Conservation (phyloP, 2,113 vertebrate species). For the Labrus mixtus region DNA sequence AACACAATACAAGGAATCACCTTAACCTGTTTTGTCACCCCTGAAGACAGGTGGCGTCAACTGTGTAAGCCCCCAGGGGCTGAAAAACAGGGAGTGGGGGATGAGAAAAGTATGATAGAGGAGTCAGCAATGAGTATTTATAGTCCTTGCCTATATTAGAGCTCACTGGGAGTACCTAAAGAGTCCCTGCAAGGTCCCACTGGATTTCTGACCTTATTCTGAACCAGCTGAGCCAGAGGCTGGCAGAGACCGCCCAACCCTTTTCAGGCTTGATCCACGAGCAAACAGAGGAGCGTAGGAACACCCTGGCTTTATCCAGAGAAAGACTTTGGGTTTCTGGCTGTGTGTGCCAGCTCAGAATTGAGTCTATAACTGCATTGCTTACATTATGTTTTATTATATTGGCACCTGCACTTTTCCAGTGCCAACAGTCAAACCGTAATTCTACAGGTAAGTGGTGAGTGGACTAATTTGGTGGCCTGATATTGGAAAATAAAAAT, state of each 20-base stretch:
- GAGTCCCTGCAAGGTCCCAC: conserved; percentile 40
- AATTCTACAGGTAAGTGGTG: no score
- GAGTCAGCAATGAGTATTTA: conserved; percentile 64
- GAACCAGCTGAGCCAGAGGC: conserved; percentile 36
- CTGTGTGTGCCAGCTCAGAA: conserved; percentile 1
- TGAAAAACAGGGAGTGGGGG: conserved; percentile 24
- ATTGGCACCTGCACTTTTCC: not conserved
- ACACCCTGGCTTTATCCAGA: conserved; percentile 28
- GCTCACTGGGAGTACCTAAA: conserved; percentile 39
- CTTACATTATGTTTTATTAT: not conserved
- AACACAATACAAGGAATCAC: conserved; percentile 6
- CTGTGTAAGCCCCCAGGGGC: not conserved
- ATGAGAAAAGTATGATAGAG: conserved; percentile 19
- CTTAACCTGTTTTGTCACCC: not conserved
- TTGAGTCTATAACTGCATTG: not conserved
- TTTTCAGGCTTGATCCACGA: conserved; percentile 34
- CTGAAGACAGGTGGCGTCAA: conserved; percentile 44
- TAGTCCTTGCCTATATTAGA: conserved; percentile 48
- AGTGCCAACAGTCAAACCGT: not conserved
- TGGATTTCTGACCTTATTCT: conserved; percentile 67
- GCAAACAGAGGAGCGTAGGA: conserved; percentile 17
- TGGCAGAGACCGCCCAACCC: conserved; percentile 25
- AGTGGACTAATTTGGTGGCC: not conserved
- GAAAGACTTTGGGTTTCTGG: conserved; percentile 37
- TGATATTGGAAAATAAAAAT: not conserved